These are phyloP conservation scores for Panagrolaimus sp. DNA, from an alignment of 1,140 invertebrate genomes.

Conservation along the genomic window DNA sequence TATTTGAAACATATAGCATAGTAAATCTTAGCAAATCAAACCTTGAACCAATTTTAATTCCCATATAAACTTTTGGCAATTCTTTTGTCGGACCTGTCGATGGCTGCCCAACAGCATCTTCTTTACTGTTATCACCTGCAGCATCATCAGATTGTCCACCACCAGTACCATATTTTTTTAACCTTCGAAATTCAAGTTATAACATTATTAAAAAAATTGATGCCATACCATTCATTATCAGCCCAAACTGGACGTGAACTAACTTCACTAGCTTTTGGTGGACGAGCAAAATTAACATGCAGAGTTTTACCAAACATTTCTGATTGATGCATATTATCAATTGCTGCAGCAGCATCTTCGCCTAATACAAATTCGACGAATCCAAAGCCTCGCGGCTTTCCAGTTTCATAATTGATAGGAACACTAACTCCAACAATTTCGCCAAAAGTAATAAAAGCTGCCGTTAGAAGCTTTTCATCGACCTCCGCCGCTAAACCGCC, in stretches of 20 bases:
- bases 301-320: constrained; percentile 95
- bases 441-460: constrained; percentile 95
- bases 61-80: constrained; percentile 52
- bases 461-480: constrained; percentile 85
- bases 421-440: constrained; percentile 95
- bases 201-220: constrained; percentile 61
- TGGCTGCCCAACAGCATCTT: constrained; percentile 27
- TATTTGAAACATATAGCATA: neutral
- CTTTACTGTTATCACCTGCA: constrained; percentile 61
- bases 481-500: constrained; percentile 94
- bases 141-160: constrained; percentile 50
- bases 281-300: constrained; percentile 90
- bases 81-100: constrained; percentile 23
- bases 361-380: constrained; percentile 89
- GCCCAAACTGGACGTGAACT: constrained; percentile 74
- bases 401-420: constrained; percentile 89
- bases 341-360: constrained; percentile 86
- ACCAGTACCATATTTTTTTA: constrained; percentile 32
- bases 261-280: constrained; percentile 69
- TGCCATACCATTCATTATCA: constrained; percentile 91
- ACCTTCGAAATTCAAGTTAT: constrained; percentile 67
- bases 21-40: neutral
- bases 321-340: constrained; percentile 99
- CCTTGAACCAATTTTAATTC: constrained; percentile 40
- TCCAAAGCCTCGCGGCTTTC: constrained; percentile 59